These are phyloP conservation scores for Sipunculus nudus DNA, from an alignment of 2,888 invertebrate species.

Conservation along the genomic window DNA sequence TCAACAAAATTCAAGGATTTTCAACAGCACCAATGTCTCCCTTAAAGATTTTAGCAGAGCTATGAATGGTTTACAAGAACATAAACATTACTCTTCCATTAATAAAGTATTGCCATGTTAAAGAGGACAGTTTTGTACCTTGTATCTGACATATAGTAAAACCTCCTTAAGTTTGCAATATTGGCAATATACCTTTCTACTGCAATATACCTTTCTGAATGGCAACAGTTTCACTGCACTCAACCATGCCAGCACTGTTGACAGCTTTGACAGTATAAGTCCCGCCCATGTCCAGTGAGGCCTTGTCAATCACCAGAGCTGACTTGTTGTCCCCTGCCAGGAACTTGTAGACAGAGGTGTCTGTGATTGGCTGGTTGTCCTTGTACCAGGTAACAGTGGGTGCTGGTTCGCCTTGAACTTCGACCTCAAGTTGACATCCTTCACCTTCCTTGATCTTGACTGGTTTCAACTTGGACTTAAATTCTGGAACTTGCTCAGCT, in stretches of 20 bases:
- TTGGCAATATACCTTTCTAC: no score
- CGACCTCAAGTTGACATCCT: slow-evolving; percentile 3
- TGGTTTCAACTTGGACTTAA: not conserved
- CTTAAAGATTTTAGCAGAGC: no score
- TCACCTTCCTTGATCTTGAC: slow-evolving; percentile 13
- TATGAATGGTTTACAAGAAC: no score
- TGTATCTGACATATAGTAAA: no score
- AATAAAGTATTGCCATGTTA: no score
- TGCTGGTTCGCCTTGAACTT: slow-evolving; percentile 22
- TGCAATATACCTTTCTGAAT: slow-evolving; percentile 71
- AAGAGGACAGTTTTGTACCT: no score
- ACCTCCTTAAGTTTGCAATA: no score
- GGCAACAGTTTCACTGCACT: slow-evolving; percentile 77
- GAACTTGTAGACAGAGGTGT: slow-evolving; percentile 21
- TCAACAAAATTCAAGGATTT: no score
- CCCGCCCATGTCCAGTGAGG: slow-evolving; percentile 82
- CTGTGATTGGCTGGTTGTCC: slow-evolving; percentile 10
- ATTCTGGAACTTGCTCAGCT: no score
- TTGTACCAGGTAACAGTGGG: slow-evolving; percentile 25
- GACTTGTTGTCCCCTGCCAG: slow-evolving; percentile 21
- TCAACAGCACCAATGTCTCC: no score
- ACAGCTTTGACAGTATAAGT: slow-evolving; percentile 91
- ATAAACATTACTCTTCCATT: no score
- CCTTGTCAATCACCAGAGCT: slow-evolving; percentile 80
- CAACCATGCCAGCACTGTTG: slow-evolving; percentile 86